These are phyloP conservation scores for Falcunculus frontatus DNA, from an alignment of 2,113 vertebrate species.

Conservation along the genomic window DNA sequence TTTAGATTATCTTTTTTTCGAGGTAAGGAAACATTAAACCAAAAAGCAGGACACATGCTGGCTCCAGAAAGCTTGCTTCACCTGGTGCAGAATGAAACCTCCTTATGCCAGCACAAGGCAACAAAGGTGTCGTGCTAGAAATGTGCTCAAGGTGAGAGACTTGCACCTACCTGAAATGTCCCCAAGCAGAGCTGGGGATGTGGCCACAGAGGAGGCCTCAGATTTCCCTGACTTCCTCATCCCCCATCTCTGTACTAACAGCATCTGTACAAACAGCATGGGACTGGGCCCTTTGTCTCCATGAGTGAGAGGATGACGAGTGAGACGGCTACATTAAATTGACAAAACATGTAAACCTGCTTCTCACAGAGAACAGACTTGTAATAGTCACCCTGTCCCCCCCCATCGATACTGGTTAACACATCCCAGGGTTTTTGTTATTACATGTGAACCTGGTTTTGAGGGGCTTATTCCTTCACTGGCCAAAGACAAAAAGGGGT, in stretches of 20 bases:
- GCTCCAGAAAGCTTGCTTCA: background rate
- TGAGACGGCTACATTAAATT: background rate
- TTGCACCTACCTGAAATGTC: background rate
- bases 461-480: background rate
- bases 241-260: background rate
- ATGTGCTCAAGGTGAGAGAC: background rate
- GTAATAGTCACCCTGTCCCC: background rate
- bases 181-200: background rate
- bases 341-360: background rate
- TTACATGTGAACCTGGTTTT: background rate
- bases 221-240: background rate
- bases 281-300: background rate
- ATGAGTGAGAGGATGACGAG: fast-evolving
- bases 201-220: background rate
- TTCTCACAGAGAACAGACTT: background rate
- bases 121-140: fast-evolving
- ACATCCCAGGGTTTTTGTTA: background rate
- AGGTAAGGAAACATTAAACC: background rate
- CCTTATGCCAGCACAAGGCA: background rate
- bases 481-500: background rate
- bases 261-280: background rate
- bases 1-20: background rate
- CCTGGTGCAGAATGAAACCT: background rate
- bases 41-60: background rate
- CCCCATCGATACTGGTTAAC: background rate